phyloP scores from a whole-genome alignment of 2,888 invertebrate genomes.

The Deilephila elpenor region DNA sequence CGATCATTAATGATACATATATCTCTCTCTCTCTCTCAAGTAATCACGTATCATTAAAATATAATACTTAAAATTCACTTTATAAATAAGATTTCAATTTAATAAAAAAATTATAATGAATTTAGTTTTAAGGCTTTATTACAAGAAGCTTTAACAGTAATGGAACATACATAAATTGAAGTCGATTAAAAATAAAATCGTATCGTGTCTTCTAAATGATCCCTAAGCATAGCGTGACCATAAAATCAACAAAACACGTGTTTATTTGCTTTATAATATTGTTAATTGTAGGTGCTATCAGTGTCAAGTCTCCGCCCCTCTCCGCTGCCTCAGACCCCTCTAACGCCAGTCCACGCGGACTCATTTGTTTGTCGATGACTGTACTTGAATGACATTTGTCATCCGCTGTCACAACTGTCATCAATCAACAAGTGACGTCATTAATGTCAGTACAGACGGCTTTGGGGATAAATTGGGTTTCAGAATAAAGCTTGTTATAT shows the following conservation, averaged over 20 bases:
- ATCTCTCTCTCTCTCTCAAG: too few relatives aligned
- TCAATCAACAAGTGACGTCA: background rate
- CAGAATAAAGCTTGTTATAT: background rate
- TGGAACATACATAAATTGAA: too few relatives aligned
- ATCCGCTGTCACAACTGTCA: slow-evolving; percentile 3
- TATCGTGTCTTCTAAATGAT: too few relatives aligned
- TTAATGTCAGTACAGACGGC: slow-evolving; percentile 6
- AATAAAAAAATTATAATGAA: too few relatives aligned
- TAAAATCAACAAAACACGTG: slow-evolving; percentile 28
- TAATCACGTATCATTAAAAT: too few relatives aligned
- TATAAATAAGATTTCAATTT: too few relatives aligned
- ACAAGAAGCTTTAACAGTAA: too few relatives aligned
- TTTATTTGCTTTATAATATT: slow-evolving; percentile 37
- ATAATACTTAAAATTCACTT: too few relatives aligned
- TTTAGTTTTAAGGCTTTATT: too few relatives aligned
- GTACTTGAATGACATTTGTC: slow-evolving; percentile 4
- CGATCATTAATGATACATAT: too few relatives aligned
- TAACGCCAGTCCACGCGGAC: background rate
- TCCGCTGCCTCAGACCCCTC: background rate
- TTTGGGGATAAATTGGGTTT: background rate
- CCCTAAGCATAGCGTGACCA: too few relatives aligned
- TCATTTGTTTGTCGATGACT: background rate
- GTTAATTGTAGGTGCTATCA: slow-evolving; percentile 36
- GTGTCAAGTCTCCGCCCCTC: slow-evolving; percentile 24
- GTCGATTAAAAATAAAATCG: too few relatives aligned